A percentile compares a stretch with the other conserved stretches of the same genome.
These are phyloP conservation scores for Osmerus mordax DNA, from an alignment of 2,113 vertebrate genomes.

Conservation along the genomic window DNA sequence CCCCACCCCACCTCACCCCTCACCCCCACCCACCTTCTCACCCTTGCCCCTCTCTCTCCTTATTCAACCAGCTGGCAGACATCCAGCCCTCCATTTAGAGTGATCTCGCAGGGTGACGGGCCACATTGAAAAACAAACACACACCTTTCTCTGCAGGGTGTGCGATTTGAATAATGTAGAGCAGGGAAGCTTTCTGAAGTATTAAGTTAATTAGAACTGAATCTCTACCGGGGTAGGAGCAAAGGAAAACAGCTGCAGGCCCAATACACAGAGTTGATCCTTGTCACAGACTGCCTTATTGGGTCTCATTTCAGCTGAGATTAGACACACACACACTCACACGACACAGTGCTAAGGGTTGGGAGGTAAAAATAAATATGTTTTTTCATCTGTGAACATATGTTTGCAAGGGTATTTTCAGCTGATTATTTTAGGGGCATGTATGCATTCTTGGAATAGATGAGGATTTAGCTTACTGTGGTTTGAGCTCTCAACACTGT, in stretches of 20 bases:
- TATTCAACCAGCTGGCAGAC: background rate
- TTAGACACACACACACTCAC: conserved; percentile 6
- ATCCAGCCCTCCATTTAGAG: conserved; percentile 6
- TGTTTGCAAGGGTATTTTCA: conserved; percentile 19
- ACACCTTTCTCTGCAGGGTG: background rate
- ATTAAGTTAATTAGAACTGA: conserved; percentile 32
- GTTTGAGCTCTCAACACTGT: conserved; percentile 18
- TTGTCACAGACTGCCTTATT: conserved; percentile 25
- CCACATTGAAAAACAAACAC: background rate
- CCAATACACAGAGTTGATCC: conserved; percentile 9
- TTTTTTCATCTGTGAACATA: conserved; percentile 34
- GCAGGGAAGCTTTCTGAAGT: conserved; percentile 19
- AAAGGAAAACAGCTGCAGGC: conserved; percentile 15
- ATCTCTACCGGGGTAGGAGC: conserved; percentile 15
- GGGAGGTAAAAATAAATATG: conserved; percentile 33
- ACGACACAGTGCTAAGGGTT: conserved; percentile 21
- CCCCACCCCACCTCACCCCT: background rate
- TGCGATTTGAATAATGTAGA: conserved; percentile 14
- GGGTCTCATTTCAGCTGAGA: conserved; percentile 29
- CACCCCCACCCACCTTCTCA: background rate
- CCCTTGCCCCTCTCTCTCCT: background rate
- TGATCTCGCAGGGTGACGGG: background rate
- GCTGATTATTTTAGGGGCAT: conserved; percentile 36
- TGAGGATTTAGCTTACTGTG: conserved; percentile 26
- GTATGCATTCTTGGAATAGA: conserved; percentile 28